phyloP scores from a whole-genome alignment of 2,797 vertebrate species.

The Mycteria americana region DNA sequence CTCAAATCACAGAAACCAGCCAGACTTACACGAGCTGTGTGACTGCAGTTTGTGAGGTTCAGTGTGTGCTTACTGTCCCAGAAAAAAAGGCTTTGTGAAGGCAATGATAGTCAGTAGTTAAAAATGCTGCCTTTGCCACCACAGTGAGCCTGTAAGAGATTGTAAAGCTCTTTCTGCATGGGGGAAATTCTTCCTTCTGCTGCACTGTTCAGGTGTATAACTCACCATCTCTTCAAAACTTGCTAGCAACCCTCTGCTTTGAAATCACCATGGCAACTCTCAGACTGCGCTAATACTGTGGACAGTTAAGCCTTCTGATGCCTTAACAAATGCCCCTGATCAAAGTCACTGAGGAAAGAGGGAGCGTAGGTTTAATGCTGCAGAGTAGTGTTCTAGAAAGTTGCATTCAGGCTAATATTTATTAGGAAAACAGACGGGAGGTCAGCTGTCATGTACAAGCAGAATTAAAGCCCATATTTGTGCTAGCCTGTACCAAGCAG shows the following conservation, averaged over 20 bases:
- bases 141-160: background rate
- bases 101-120: background rate
- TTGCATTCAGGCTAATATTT: background rate
- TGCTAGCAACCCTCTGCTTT: background rate
- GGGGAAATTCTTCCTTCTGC: background rate
- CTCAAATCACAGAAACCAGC: background rate
- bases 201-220: background rate
- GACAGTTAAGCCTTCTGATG: background rate
- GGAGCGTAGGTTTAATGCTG: background rate
- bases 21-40: background rate
- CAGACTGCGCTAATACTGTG: background rate
- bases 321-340: background rate
- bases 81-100: background rate
- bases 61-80: background rate
- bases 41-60: background rate
- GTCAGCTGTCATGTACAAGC: background rate
- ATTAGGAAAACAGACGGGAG: background rate
- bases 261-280: constrained; percentile 4
- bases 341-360: background rate
- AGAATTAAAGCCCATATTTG: background rate
- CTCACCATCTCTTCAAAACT: background rate
- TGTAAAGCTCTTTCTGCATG: background rate
- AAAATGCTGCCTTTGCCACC: background rate
- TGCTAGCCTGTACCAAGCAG: background rate
- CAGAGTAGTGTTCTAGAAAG: background rate